These are phyloP conservation scores for Lophius piscatorius DNA, from an alignment of 2,113 vertebrate species.

Conservation along the genomic window DNA sequence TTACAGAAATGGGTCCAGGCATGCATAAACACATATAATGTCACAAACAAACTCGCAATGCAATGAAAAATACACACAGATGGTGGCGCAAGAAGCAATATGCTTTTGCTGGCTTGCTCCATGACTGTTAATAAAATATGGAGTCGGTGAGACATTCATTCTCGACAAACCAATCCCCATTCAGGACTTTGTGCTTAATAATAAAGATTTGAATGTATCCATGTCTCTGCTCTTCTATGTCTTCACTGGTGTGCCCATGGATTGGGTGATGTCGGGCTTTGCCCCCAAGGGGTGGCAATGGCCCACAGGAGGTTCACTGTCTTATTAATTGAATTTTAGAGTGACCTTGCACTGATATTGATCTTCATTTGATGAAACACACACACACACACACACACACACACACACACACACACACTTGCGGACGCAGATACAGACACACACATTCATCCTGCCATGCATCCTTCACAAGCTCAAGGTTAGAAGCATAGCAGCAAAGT, in stretches of 20 bases:
- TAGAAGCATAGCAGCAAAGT: conserved; percentile 55
- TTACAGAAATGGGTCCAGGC: not conserved
- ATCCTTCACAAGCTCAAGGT: conserved; percentile 72
- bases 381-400: conserved; percentile 19
- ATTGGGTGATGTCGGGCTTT: conserved; percentile 46
- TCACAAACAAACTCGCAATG: conserved; percentile 29
- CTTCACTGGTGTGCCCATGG: conserved; percentile 25
- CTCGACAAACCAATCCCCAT: conserved; percentile 55
- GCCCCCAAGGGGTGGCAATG: conserved; percentile 25
- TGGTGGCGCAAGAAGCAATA: conserved; percentile 72
- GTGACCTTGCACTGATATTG: conserved; percentile 79
- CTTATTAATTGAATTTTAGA: conserved; percentile 78
- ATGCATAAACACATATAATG: conserved; percentile 24
- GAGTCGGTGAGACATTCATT: conserved; percentile 63
- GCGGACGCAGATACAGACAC: conserved; percentile 8
- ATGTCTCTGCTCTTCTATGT: conserved; percentile 12
- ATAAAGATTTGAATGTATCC: conserved; percentile 52
- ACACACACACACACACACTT: conserved; percentile 3
- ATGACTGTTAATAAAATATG: conserved; percentile 70
- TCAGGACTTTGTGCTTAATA: conserved; percentile 60
- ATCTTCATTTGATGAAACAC: conserved; percentile 71
- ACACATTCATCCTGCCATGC: conserved; percentile 45
- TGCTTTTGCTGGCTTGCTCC: conserved; percentile 65
- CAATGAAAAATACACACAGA: conserved; percentile 66
- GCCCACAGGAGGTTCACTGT: conserved; percentile 58